Base-by-base conservation (phyloP, 2,888 invertebrate genomes). In the Ophonus ardosiacus region DNA sequence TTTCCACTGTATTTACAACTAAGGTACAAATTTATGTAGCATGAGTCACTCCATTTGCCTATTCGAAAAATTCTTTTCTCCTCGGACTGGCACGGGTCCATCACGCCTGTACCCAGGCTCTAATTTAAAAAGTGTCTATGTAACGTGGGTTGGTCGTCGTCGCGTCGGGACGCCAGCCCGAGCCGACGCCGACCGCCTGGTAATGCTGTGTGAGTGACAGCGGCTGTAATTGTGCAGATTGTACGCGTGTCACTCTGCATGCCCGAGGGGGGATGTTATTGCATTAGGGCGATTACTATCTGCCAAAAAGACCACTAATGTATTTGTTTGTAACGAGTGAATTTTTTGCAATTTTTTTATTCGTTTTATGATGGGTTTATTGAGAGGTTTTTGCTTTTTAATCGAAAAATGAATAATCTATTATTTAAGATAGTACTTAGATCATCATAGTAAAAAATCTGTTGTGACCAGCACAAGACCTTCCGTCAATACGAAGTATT, bases 131-230 rank as follows among this genome's bases (percentile, higher is more conserved):
- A 81, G 81, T 81, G 81, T 81, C 81, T 68, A 56, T 81, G 65
- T 81, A 81, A 81, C 81, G 59, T 51, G 57, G 21, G 68, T 65
- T 51, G 68, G 63, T 18, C 59, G n/a, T 59, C 61, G 43, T 63
- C 15, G 31, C 31, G 68, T 38, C 68, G 31, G 24, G 68, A 59
- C 59, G 59, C 59, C 68, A 15, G n/a, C 38, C 15, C 68, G 31
- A 31, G 31, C 8, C 38, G 68, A n/a, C 13, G 17, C 40, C 71
- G 15, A 18, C 8, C 71, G 43, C 18, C 59, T 21, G 74, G 82
- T 82, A 82, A 82, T 82, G 71, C 82, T 82, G 24, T 82, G 71
- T 82, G 82, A 82, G 74, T 82, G 82, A 82, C 82, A 82, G 82
- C 74, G 31, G 51, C 82, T 82, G 82, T 82, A 82, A 82, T 82